Evolutionary conservation across 2,888 invertebrate species (phyloP).

Genomic region (Tanypteryx hageni): DNA sequence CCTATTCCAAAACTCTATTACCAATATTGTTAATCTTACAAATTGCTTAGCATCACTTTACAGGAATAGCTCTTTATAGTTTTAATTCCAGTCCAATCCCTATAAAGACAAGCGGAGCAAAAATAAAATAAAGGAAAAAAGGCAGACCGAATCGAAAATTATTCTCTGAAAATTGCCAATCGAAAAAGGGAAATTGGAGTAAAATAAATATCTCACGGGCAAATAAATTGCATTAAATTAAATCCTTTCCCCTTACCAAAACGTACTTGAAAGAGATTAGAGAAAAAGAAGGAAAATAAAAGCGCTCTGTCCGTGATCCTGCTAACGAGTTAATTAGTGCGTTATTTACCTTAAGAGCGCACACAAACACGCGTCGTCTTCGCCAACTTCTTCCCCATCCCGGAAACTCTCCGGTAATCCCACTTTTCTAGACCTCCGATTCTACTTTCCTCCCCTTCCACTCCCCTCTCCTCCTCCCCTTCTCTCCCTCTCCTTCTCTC

Average conservation of each 20-base stretch:
- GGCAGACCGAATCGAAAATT: not conserved
- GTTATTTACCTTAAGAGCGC: not conserved
- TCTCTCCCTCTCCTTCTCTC: not conserved
- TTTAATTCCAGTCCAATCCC: too few relatives aligned
- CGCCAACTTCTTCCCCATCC: too few relatives aligned
- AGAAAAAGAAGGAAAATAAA: not conserved
- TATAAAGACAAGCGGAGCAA: too few relatives aligned
- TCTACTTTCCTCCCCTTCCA: not conserved
- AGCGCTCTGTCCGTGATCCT: not conserved
- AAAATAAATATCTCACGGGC: not conserved
- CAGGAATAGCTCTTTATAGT: too few relatives aligned
- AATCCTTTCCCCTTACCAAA: not conserved
- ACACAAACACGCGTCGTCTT: too few relatives aligned
- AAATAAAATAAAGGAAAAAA: not conserved
- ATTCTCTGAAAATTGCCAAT: not conserved
- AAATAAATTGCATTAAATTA: not conserved
- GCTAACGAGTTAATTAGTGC: slow-evolving; percentile 29
- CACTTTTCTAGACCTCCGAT: too few relatives aligned
- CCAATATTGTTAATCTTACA: too few relatives aligned
- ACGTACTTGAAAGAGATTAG: slow-evolving; percentile 2
- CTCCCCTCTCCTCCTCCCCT: not conserved
- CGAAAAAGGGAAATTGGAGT: not conserved
- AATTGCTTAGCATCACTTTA: too few relatives aligned
- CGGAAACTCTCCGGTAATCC: too few relatives aligned
- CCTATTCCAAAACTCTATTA: too few relatives aligned